These are phyloP conservation scores for Apamea anceps DNA, from an alignment of 2,888 invertebrate species.

Conservation along the genomic window DNA sequence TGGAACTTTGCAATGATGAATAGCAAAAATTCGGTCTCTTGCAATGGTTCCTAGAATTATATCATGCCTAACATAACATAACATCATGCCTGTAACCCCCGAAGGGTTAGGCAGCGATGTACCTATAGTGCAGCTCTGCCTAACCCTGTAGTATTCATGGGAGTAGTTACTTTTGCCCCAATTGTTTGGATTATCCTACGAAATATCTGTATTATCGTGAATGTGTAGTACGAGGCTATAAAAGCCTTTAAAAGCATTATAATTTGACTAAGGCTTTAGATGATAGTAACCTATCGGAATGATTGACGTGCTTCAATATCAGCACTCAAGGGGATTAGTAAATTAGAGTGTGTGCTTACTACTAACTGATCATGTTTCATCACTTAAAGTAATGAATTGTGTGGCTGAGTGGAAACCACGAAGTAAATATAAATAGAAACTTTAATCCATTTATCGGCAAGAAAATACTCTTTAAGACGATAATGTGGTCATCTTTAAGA, in stretches of 20 bases:
- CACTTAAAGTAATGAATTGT: neutral
- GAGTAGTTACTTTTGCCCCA: neutral
- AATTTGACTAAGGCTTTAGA: neutral
- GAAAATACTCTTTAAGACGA: neutral
- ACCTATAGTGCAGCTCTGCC: neutral
- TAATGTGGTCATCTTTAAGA: neutral
- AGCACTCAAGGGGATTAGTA: slow-evolving; percentile 21
- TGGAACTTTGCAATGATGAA: neutral
- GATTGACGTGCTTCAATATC: slow-evolving; percentile 1
- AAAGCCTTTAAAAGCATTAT: neutral
- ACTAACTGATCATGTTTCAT: neutral
- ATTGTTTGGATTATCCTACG: neutral
- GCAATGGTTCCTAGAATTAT: no score
- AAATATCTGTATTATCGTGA: no score
- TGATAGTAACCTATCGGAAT: neutral
- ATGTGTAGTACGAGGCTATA: no score
- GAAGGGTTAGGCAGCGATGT: neutral
- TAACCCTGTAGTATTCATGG: neutral
- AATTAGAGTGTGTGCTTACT: neutral
- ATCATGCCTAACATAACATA: neutral
- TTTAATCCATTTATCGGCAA: neutral
- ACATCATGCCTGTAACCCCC: neutral
- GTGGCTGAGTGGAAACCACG: neutral
- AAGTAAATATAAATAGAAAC: neutral
- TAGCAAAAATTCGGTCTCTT: neutral